A percentile compares a stretch with the other conserved stretches of the same genome.
Evolutionary conservation across 2,888 invertebrate species (phyloP).

Genomic region (Stramonita haemastoma): DNA sequence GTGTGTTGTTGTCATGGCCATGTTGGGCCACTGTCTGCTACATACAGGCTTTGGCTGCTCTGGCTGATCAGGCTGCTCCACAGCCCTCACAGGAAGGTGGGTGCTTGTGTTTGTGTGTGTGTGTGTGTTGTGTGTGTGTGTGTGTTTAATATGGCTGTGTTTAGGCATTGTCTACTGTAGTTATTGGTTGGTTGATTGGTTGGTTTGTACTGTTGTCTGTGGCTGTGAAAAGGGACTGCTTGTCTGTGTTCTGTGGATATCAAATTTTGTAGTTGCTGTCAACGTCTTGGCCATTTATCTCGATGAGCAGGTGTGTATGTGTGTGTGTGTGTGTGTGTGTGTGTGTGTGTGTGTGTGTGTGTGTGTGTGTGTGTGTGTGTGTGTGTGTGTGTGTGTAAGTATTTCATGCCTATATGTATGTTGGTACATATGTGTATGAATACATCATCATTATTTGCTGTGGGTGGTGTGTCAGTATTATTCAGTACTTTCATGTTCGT

Average conservation of each 20-base stretch:
- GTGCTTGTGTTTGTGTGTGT: background rate
- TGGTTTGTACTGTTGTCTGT: too few species aligned
- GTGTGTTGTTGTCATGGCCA: slow-evolving; percentile 45
- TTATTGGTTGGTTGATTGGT: too few species aligned
- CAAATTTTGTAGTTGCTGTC: background rate
- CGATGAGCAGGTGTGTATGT: background rate
- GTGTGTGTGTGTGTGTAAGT: background rate
- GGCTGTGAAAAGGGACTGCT: too few species aligned
- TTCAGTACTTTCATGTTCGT: too few species aligned
- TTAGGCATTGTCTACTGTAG: background rate
- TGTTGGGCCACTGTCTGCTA: slow-evolving; percentile 70
- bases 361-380: background rate
- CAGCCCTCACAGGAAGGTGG: slow-evolving; percentile 33
- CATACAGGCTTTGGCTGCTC: slow-evolving; percentile 59
- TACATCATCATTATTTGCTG: too few species aligned
- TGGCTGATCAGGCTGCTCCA: slow-evolving; percentile 48
- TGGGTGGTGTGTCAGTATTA: too few species aligned
- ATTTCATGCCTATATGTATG: background rate
- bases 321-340: slow-evolving; percentile 6
- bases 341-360: background rate
- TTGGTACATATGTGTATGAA: background rate
- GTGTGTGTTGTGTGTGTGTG: slow-evolving; percentile 3
- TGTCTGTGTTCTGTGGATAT: too few species aligned
- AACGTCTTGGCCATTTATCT: background rate
- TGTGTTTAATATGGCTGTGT: background rate